Percentiles rank a stretch among this genome's conserved stretches.
Conservation (phyloP, 1,140 invertebrate genomes). For the Pogonus chalceus region DNA sequence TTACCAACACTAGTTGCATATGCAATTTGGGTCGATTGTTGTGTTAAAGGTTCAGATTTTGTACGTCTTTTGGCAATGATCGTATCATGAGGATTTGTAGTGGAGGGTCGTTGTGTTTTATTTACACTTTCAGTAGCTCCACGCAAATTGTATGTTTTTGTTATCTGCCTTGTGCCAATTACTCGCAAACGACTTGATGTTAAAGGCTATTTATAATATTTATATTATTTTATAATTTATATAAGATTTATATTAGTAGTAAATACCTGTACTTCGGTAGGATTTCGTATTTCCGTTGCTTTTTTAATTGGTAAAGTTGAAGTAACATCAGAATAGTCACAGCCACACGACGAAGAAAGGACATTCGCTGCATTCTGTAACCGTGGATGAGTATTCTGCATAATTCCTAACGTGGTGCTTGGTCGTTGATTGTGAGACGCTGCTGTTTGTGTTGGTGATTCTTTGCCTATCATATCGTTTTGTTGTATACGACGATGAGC, state of each 20-base stretch:
- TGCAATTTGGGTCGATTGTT: not conserved
- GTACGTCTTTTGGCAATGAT: not conserved
- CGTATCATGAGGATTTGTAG: not conserved
- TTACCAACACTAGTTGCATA: not conserved
- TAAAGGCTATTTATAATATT: not conserved
- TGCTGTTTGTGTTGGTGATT: constrained; percentile 17
- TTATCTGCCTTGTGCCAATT: not conserved
- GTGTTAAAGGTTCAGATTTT: not conserved
- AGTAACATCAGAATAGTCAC: too few species aligned
- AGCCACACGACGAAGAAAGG: too few species aligned
- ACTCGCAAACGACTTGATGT: not conserved
- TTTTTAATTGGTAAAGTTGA: not conserved
- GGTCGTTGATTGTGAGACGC: not conserved
- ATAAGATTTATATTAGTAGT: not conserved
- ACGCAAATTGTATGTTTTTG: not conserved
- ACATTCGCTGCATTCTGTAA: too few species aligned
- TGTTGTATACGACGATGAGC: constrained; percentile 14
- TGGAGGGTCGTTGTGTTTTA: not conserved
- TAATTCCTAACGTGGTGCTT: not conserved
- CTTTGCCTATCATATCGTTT: constrained; percentile 14
- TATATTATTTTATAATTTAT: not conserved
- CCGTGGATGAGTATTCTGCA: too few species aligned
- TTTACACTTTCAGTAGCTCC: not conserved
- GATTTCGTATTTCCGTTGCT: not conserved
- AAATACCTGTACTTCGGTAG: not conserved